These are phyloP conservation scores for Carollia perspicillata DNA, from an alignment of 2,113 vertebrate species.

Conservation along the genomic window DNA sequence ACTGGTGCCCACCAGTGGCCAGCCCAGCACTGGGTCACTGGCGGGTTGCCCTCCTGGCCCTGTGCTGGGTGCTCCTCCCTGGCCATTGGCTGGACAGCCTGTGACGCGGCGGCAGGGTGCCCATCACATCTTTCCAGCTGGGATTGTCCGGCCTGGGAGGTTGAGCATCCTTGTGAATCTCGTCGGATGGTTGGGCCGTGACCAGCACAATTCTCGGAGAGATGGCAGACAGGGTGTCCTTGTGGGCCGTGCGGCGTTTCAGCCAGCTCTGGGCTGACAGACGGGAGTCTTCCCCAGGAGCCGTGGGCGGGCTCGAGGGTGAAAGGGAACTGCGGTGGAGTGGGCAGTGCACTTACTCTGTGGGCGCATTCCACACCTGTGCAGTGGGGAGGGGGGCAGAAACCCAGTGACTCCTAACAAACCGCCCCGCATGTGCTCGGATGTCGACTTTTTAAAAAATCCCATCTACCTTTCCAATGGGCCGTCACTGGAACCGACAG, in stretches of 20 bases:
- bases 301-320: rapidly evolving
- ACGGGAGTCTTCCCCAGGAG: not conserved
- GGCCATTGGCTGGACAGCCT: constrained; percentile 29
- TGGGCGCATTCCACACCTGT: not conserved
- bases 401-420: not conserved
- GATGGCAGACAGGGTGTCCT: not conserved
- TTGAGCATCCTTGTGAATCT: not conserved
- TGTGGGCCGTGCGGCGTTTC: not conserved
- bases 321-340: not conserved
- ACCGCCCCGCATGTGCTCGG: not conserved
- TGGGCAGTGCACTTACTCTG: not conserved
- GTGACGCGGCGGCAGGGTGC: not conserved
- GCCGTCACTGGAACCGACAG: not conserved
- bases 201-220: not conserved
- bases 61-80: constrained; percentile 20
- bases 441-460: not conserved
- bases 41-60: constrained; percentile 43
- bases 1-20: not conserved
- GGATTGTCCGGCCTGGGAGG: constrained; percentile 40
- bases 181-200: not conserved
- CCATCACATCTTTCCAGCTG: not conserved
- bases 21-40: not conserved
- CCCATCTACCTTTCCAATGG: not conserved
- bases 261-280: not conserved
- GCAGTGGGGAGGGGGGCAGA: not conserved